Conservation (phyloP, 1,140 invertebrate genomes). For the Sitophilus oryzae region DNA sequence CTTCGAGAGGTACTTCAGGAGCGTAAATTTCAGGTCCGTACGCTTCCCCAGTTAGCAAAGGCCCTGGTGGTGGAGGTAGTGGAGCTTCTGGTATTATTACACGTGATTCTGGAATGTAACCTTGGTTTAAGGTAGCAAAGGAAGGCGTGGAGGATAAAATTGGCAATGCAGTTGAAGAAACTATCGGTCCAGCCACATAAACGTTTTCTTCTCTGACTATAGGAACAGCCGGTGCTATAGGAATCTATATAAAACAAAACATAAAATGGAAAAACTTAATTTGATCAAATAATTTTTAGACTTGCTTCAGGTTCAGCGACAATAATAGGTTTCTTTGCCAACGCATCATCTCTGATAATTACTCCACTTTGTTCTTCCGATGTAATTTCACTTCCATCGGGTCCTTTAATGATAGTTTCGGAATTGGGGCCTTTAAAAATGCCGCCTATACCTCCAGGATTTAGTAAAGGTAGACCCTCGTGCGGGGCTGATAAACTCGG, state of each 20-base stretch:
- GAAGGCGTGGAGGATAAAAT: background rate
- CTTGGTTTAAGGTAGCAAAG: too few species aligned
- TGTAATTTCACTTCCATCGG: conserved; percentile 38
- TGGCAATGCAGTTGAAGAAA: background rate
- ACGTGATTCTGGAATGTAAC: too few species aligned
- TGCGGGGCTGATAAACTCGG: conserved; percentile 6
- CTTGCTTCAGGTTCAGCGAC: conserved; percentile 24
- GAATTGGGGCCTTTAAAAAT: conserved; percentile 37
- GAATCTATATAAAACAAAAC: background rate
- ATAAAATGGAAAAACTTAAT: background rate
- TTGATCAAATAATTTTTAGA: background rate
- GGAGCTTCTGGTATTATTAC: conserved; percentile 4
- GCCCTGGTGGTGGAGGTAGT: background rate
- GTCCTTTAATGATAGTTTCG: conserved; percentile 38
- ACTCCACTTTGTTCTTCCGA: conserved; percentile 31
- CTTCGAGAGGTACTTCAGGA: conserved; percentile 1
- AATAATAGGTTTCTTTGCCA: conserved; percentile 26
- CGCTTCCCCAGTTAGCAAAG: conserved; percentile 1
- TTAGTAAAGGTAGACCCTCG: conserved; percentile 17
- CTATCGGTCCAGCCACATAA: background rate
- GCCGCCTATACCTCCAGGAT: conserved; percentile 35
- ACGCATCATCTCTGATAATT: conserved; percentile 18
- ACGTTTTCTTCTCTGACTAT: background rate
- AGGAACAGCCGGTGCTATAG: background rate
- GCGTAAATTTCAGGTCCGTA: conserved; percentile 2